These are phyloP conservation scores for Paramormyrops kingsleyae DNA, from an alignment of 2,113 vertebrate species.

Conservation along the genomic window DNA sequence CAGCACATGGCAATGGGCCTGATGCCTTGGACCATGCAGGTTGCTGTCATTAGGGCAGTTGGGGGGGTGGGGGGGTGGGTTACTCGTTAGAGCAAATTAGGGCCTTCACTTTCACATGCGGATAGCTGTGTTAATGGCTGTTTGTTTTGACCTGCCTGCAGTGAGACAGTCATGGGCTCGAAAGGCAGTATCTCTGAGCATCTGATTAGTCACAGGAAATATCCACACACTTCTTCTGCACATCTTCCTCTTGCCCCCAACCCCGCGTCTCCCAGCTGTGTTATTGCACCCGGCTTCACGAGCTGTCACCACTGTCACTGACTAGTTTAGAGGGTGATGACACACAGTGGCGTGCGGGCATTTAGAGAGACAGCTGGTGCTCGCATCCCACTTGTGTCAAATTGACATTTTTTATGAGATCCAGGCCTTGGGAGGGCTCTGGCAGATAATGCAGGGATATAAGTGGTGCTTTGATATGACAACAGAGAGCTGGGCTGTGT, in stretches of 20 bases:
- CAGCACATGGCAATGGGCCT: slow-evolving; percentile 41
- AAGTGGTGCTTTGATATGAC: neutral
- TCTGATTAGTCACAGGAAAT: neutral
- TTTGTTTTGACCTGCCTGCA: slow-evolving; percentile 43
- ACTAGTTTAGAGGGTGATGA: neutral
- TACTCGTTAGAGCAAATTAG: slow-evolving; percentile 56
- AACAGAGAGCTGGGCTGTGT: neutral
- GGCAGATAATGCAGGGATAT: neutral
- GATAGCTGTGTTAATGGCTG: slow-evolving; percentile 43
- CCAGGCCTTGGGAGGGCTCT: neutral
- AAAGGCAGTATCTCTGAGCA: neutral
- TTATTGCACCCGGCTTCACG: neutral
- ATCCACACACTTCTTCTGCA: neutral
- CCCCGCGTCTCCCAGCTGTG: neutral
- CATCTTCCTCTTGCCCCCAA: neutral
- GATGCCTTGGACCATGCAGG: slow-evolving; percentile 45
- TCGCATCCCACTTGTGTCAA: neutral
- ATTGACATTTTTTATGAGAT: slow-evolving; percentile 2
- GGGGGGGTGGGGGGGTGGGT: neutral
- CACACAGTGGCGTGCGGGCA: neutral
- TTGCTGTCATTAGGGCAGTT: slow-evolving; percentile 53
- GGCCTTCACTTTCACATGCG: slow-evolving; percentile 36
- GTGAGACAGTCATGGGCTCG: neutral
- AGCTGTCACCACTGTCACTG: neutral
- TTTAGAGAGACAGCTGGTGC: neutral